Conservation (phyloP, 2,113 vertebrate genomes). For the Rutilus rutilus region DNA sequence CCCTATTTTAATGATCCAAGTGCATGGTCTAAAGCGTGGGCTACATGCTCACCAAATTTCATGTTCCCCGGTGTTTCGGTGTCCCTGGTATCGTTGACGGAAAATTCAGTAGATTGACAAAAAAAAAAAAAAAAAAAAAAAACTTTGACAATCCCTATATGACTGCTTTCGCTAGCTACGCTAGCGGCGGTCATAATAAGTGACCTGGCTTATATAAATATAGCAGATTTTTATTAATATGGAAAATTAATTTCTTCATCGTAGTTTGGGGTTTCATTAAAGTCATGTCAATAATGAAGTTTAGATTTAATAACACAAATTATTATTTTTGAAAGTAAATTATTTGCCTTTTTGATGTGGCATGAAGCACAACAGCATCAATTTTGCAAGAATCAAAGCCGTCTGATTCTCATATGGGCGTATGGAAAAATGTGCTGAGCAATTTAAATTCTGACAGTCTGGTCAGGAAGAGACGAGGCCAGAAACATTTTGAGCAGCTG, state of each 20-base stretch:
- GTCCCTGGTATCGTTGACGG: too few species aligned
- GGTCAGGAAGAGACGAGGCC: constrained; percentile 1
- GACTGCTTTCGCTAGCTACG: too few species aligned
- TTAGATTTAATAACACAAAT: neutral
- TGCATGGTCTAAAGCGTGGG: too few species aligned
- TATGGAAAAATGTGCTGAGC: constrained; percentile 5
- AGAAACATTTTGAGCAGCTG: constrained; percentile 16
- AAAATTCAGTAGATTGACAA: too few species aligned
- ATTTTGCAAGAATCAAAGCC: neutral
- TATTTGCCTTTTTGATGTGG: neutral
- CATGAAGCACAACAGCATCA: neutral
- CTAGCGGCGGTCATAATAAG: too few species aligned
- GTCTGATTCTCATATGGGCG: neutral
- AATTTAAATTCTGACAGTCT: constrained; percentile 19
- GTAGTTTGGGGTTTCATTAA: neutral
- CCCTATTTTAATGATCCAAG: too few species aligned
- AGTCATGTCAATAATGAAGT: neutral
- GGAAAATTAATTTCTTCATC: neutral
- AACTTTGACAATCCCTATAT: too few species aligned
- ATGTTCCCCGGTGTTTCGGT: too few species aligned
- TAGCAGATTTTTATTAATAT: neutral
- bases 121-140: too few species aligned
- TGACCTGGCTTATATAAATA: neutral
- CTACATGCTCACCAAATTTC: too few species aligned
- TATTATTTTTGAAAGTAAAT: neutral